Evolutionary conservation across 1,140 invertebrate species (phyloP).

Genomic region (Bactericera cockerelli): DNA sequence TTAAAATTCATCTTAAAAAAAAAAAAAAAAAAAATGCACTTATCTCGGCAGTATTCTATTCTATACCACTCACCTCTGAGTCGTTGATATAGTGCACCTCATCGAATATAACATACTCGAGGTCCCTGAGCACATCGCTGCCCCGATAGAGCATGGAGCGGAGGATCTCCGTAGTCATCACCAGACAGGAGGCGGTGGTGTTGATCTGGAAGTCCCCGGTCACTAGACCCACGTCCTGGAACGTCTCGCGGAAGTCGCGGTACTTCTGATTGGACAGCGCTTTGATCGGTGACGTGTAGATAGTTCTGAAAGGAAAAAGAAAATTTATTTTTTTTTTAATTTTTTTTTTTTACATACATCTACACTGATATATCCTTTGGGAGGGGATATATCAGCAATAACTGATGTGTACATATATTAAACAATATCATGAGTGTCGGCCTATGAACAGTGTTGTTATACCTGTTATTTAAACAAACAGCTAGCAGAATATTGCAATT

Average conservation of each 20-base stretch:
- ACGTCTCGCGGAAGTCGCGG: slow-evolving; percentile 85
- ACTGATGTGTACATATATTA: too few species aligned
- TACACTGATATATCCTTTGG: too few species aligned
- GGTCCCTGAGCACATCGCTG: slow-evolving; percentile 82
- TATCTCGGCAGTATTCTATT: too few species aligned
- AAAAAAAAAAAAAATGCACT: too few species aligned
- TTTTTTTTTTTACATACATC: too few species aligned
- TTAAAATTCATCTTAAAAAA: too few species aligned
- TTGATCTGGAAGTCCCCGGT: slow-evolving; percentile 96
- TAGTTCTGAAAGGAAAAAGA: slow-evolving; percentile 67
- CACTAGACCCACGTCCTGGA: slow-evolving; percentile 84
- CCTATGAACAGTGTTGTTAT: too few species aligned
- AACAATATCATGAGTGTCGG: too few species aligned
- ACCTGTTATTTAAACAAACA: too few species aligned
- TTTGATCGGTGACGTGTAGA: slow-evolving; percentile 99
- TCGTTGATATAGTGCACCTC: slow-evolving; percentile 99
- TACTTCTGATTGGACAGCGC: slow-evolving; percentile 99
- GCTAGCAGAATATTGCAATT: too few species aligned
- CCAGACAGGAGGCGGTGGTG: slow-evolving; percentile 79
- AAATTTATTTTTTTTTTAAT: too few species aligned
- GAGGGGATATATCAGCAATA: too few species aligned
- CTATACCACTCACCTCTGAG: slow-evolving; percentile 59
- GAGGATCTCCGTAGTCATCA: slow-evolving; percentile 99
- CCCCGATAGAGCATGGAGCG: slow-evolving; percentile 34
- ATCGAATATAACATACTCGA: slow-evolving; percentile 99